Conservation (phyloP, 2,797 vertebrate genomes). For the Clarias laeviceps region DNA sequence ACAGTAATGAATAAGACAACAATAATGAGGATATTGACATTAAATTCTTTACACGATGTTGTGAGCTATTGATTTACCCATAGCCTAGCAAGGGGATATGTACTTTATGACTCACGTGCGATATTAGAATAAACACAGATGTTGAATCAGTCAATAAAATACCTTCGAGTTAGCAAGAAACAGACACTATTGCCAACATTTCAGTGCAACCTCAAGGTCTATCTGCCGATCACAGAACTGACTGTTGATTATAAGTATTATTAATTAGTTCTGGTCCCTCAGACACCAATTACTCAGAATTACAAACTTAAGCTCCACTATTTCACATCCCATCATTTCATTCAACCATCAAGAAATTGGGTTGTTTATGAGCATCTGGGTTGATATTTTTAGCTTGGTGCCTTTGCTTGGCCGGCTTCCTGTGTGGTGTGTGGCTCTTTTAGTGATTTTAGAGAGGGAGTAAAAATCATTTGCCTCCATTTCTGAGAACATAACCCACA, state of each 20-base stretch:
- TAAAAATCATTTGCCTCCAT: conserved; percentile 22
- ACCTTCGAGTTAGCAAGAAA: background rate
- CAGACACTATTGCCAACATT: background rate
- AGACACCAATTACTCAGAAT: background rate
- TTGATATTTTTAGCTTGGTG: conserved; percentile 35
- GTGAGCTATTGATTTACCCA: conserved; percentile 18
- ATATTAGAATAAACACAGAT: conserved; percentile 2
- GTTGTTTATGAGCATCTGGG: conserved; percentile 34
- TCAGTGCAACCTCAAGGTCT: too few relatives aligned
- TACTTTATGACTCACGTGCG: background rate
- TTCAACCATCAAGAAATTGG: conserved; percentile 11
- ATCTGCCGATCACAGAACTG: background rate
- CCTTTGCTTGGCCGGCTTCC: conserved; percentile 1
- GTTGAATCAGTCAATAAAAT: background rate
- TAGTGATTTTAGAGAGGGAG: background rate
- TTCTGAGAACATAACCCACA: conserved; percentile 34
- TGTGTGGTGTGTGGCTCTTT: conserved; percentile 11
- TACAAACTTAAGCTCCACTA: background rate
- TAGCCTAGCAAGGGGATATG: background rate
- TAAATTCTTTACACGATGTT: background rate
- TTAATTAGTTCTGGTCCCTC: conserved; percentile 2
- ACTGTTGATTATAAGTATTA: background rate
- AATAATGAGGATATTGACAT: conserved; percentile 4
- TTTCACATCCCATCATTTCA: background rate
- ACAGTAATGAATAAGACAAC: background rate